These are phyloP conservation scores for Drosophila malerkotliana DNA, from an alignment of 1,140 invertebrate genomes.

Conservation along the genomic window DNA sequence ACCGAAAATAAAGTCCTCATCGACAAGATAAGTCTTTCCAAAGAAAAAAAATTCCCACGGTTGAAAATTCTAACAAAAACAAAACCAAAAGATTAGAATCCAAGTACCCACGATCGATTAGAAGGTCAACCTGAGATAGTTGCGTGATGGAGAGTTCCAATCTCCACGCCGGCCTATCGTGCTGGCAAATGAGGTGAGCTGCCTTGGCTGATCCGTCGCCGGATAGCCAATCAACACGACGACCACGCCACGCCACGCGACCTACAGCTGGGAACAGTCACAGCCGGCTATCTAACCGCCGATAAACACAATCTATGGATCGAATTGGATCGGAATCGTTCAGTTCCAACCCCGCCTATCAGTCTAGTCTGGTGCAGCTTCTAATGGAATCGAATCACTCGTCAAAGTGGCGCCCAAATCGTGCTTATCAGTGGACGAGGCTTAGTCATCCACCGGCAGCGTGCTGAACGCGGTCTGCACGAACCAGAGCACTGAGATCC, in stretches of 20 bases:
- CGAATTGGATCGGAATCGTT: constrained; percentile 2
- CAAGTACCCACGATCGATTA: constrained; percentile 21
- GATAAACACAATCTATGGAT: constrained; percentile 18
- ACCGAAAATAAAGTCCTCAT: neutral
- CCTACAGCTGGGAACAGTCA: constrained; percentile 18
- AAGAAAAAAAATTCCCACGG: neutral
- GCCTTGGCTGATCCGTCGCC: constrained; percentile 19
- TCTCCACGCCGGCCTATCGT: constrained; percentile 41
- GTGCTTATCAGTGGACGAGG: constrained; percentile 37
- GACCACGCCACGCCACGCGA: constrained; percentile 50
- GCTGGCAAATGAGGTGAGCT: constrained; percentile 17
- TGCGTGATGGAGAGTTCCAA: constrained; percentile 31
- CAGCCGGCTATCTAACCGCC: constrained; percentile 15
- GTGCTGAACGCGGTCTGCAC: constrained; percentile 9
- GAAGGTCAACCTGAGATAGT: constrained; percentile 28
- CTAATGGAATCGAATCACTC: constrained; percentile 25
- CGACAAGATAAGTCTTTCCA: neutral
- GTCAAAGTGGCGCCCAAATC: constrained; percentile 18
- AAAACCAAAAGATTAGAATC: neutral
- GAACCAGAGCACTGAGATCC: neutral
- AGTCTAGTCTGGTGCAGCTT: constrained; percentile 9
- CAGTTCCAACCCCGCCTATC: constrained; percentile 3
- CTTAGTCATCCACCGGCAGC: constrained; percentile 44
- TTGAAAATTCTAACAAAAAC: neutral
- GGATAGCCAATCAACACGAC: constrained; percentile 21